Percentiles rank a stretch among this genome's conserved stretches.
Evolutionary conservation across 2,888 invertebrate genomes (phyloP).

Genomic region (Parnassius glacialis): DNA sequence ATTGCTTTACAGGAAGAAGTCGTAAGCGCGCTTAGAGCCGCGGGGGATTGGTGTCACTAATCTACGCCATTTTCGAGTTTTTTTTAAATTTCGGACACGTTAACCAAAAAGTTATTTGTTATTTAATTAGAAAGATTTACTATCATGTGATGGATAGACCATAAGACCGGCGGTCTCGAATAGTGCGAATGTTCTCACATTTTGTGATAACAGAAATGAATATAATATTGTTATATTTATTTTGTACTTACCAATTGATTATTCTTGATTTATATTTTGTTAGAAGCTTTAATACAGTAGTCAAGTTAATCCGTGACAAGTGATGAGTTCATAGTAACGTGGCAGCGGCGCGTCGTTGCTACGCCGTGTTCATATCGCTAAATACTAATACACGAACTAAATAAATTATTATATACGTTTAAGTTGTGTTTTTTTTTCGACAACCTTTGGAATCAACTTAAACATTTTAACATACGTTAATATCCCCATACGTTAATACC

Average conservation of each 20-base stretch:
- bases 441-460: neutral
- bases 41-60: neutral
- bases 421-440: neutral
- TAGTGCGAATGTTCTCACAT: neutral
- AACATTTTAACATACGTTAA: neutral
- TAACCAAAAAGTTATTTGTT: conserved; percentile 32
- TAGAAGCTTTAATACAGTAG: neutral
- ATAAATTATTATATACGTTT: conserved; percentile 2
- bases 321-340: no score
- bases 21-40: conserved; percentile 13
- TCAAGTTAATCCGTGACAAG: neutral
- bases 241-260: conserved; percentile 8
- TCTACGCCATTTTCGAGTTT: neutral
- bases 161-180: neutral
- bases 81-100: conserved; percentile 14
- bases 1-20: conserved; percentile 27
- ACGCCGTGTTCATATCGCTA: neutral
- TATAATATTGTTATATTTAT: neutral
- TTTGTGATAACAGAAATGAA: neutral
- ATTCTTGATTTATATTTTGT: neutral
- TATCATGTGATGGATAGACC: conserved; percentile 1
- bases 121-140: conserved; percentile 23
- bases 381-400: neutral
- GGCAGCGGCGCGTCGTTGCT: neutral
- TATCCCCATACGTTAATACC: neutral